These are phyloP conservation scores for Plutomurus gul DNA, from an alignment of 1,140 invertebrate genomes.

Conservation along the genomic window DNA sequence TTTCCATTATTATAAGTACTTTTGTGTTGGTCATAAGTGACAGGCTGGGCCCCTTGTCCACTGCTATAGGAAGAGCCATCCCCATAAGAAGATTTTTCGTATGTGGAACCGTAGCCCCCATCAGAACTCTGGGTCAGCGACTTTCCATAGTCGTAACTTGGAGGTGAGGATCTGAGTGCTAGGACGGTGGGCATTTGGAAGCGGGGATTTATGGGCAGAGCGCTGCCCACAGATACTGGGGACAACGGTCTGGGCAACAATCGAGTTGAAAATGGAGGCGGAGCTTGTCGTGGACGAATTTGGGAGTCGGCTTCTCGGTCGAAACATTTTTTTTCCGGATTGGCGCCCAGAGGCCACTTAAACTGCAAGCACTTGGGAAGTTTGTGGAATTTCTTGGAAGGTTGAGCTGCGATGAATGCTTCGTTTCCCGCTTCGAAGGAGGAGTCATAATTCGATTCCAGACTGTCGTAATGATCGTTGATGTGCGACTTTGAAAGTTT, in stretches of 20 bases:
- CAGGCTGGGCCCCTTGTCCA: too few relatives aligned
- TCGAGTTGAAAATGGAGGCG: neutral
- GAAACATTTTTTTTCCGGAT: neutral
- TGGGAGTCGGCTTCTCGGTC: neutral
- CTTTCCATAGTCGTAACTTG: neutral
- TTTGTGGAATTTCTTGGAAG: neutral
- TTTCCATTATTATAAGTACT: neutral
- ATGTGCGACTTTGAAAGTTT: neutral
- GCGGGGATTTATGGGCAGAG: neutral
- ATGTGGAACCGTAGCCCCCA: neutral
- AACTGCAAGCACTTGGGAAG: neutral
- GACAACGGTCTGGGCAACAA: neutral
- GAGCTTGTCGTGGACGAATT: neutral
- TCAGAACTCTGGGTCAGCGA: neutral
- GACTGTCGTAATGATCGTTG: neutral
- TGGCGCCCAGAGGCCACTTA: neutral
- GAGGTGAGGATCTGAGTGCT: neutral
- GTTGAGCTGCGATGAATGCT: neutral
- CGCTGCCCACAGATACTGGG: neutral
- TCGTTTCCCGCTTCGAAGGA: neutral
- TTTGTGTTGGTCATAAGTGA: too few relatives aligned
- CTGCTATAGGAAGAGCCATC: neutral
- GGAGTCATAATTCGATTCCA: neutral
- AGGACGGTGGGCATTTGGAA: neutral
- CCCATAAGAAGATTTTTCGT: neutral